These are phyloP conservation scores for Falco novaeseelandiae DNA, from an alignment of 2,797 vertebrate genomes.

Conservation along the genomic window DNA sequence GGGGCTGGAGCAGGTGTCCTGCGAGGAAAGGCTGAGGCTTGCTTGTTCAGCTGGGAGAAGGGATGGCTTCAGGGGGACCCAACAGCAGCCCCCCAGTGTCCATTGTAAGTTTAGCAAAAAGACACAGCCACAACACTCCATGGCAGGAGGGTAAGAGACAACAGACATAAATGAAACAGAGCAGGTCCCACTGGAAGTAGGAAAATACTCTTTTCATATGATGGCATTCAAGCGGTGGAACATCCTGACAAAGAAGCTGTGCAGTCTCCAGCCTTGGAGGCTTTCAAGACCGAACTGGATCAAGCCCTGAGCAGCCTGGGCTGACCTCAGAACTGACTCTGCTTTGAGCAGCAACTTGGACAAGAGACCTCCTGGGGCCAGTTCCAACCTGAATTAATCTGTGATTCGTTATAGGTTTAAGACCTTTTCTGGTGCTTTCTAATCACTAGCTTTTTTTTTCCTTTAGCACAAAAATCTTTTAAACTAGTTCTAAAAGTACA, in stretches of 20 bases:
- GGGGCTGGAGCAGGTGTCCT: neutral
- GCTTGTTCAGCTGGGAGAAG: neutral
- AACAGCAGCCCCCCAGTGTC: accelerated
- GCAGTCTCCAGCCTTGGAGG: neutral
- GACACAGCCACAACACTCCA: neutral
- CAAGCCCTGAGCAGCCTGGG: neutral
- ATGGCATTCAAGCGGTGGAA: neutral
- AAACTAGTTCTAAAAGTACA: neutral
- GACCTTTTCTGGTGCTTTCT: neutral
- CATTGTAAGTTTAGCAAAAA: neutral
- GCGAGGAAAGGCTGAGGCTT: neutral
- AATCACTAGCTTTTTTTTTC: neutral
- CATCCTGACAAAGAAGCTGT: neutral
- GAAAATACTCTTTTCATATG: neutral
- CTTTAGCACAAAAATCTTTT: neutral
- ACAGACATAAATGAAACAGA: neutral
- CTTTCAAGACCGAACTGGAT: neutral
- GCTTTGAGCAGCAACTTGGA: neutral
- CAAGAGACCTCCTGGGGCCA: neutral
- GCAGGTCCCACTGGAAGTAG: neutral
- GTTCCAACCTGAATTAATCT: neutral
- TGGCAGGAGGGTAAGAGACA: neutral
- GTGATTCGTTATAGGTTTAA: neutral
- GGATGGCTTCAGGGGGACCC: neutral
- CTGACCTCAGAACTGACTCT: neutral